These are phyloP conservation scores for Meteorus sp. DNA, from an alignment of 1,140 invertebrate genomes.

Conservation along the genomic window DNA sequence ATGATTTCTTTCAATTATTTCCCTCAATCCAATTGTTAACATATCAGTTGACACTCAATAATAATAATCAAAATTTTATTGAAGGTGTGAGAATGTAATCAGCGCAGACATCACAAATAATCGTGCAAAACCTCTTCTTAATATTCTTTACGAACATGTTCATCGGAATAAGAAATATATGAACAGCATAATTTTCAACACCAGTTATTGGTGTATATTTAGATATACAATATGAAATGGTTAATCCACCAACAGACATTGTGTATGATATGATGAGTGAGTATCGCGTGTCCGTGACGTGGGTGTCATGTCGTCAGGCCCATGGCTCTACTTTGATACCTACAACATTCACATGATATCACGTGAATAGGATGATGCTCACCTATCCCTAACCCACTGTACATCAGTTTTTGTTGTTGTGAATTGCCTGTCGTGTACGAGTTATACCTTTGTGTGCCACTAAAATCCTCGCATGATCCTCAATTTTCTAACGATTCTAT, in stretches of 20 bases:
- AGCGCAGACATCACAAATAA: too few relatives aligned
- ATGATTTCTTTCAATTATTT: too few relatives aligned
- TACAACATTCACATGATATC: slow-evolving; percentile 31
- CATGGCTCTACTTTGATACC: slow-evolving; percentile 29
- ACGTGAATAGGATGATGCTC: slow-evolving; percentile 34
- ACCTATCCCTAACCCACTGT: slow-evolving; percentile 23
- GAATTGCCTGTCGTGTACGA: slow-evolving; percentile 37
- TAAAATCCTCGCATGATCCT: slow-evolving; percentile 22
- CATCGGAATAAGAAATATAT: too few relatives aligned
- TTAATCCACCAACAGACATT: slow-evolving; percentile 1
- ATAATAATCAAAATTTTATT: too few relatives aligned
- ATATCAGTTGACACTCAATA: too few relatives aligned
- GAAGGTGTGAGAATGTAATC: too few relatives aligned
- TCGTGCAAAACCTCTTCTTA: too few relatives aligned
- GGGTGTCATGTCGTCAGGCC: slow-evolving; percentile 29
- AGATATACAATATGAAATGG: background rate
- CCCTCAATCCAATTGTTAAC: too few relatives aligned
- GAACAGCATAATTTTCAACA: too few relatives aligned
- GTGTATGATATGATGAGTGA: slow-evolving; percentile 7
- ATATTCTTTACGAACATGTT: too few relatives aligned
- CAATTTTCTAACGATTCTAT: background rate
- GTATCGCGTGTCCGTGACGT: slow-evolving; percentile 28
- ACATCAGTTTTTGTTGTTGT: too few relatives aligned
- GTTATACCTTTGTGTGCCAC: slow-evolving; percentile 31
- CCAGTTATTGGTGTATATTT: too few relatives aligned